phyloP scores from a whole-genome alignment of 2,888 invertebrate species.

The Miltochrista miniata region DNA sequence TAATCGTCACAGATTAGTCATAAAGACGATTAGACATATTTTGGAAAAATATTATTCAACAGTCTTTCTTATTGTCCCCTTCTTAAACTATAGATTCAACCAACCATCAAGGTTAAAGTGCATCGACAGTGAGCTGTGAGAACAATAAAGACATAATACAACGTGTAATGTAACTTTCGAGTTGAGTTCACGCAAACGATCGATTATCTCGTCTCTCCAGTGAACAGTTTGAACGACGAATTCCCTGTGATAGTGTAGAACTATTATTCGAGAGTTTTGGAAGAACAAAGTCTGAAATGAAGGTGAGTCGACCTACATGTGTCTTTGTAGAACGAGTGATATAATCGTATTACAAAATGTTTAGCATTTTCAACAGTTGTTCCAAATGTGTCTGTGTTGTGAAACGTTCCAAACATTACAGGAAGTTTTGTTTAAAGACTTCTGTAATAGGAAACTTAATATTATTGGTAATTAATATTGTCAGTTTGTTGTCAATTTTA shows the following conservation, averaged over 20 bases:
- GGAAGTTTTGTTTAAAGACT: background rate
- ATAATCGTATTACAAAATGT: constrained; percentile 10
- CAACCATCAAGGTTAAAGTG: constrained; percentile 46
- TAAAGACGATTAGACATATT: too few species aligned
- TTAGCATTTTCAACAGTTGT: constrained; percentile 3
- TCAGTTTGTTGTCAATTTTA: background rate
- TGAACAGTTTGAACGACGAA: constrained; percentile 19
- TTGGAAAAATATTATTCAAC: too few species aligned
- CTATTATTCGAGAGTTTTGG: constrained; percentile 30
- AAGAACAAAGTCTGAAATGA: constrained; percentile 64
- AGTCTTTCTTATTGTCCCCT: constrained; percentile 4
- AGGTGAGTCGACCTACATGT: constrained; percentile 53
- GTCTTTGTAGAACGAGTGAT: constrained; percentile 6
- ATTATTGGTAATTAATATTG: background rate
- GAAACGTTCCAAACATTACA: constrained; percentile 6
- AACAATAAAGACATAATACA: constrained; percentile 33
- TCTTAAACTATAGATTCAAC: constrained; percentile 38
- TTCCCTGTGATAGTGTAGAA: constrained; percentile 29
- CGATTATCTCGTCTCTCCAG: constrained; percentile 5
- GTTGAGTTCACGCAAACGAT: constrained; percentile 14
- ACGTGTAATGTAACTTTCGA: constrained; percentile 42
- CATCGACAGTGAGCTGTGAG: constrained; percentile 49
- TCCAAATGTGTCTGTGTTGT: constrained; percentile 12
- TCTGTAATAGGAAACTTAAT: background rate
- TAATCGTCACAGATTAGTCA: too few species aligned